Conservation (phyloP, 2,113 vertebrate species). For the Microtus richardsoni region DNA sequence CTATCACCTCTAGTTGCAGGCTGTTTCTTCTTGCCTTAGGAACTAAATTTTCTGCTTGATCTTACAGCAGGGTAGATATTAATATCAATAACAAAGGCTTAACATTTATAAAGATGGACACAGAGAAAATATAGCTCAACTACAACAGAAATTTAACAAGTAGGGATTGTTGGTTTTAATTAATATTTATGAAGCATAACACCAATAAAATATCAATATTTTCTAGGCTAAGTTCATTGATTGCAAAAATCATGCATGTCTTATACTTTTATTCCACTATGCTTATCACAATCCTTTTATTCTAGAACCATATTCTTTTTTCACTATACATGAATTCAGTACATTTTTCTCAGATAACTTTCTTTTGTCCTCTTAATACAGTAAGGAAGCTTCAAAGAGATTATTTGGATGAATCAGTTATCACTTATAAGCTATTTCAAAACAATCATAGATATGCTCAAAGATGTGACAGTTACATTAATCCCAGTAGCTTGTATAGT, state of each 20-base stretch:
- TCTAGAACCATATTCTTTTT: background rate
- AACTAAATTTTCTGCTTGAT: background rate
- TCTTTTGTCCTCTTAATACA: background rate
- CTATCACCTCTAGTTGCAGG: background rate
- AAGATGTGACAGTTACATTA: background rate
- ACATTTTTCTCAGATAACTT: constrained; percentile 3
- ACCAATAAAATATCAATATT: background rate
- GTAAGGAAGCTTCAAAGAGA: background rate
- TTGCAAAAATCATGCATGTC: background rate
- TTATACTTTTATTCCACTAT: background rate
- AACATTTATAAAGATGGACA: background rate
- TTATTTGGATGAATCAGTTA: constrained; percentile 25
- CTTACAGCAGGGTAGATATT: background rate
- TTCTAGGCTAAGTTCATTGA: background rate
- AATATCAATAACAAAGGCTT: background rate
- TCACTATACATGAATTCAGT: background rate
- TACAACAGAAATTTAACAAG: background rate
- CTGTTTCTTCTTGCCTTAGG: background rate
- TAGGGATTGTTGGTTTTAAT: background rate
- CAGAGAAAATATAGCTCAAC: background rate
- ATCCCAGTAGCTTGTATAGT: background rate
- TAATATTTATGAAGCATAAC: background rate
- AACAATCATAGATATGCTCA: constrained; percentile 29
- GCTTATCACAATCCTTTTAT: background rate
- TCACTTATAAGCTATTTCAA: constrained; percentile 22